Conservation (phyloP, 2,113 vertebrate species). For the Vombatus ursinus region DNA sequence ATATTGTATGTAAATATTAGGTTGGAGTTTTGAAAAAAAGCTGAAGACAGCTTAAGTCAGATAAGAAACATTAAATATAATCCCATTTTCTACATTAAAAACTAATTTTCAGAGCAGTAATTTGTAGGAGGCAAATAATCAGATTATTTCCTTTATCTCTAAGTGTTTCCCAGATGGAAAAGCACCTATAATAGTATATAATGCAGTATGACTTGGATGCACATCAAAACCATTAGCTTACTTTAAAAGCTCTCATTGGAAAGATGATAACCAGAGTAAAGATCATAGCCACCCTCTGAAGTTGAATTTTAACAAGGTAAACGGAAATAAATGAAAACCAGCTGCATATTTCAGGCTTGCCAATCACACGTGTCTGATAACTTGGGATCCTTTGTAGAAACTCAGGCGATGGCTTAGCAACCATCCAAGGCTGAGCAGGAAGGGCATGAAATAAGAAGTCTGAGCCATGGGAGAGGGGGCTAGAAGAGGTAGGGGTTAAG, state of each 20-base stretch:
- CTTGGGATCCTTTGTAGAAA: slow-evolving; percentile 20
- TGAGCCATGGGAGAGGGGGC: background rate
- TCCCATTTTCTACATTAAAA: slow-evolving; percentile 64
- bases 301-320: slow-evolving; percentile 65
- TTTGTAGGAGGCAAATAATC: slow-evolving; percentile 63
- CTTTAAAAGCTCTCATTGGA: slow-evolving; percentile 50
- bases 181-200: slow-evolving; percentile 3
- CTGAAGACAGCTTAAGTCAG: slow-evolving; percentile 46
- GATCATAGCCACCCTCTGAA: slow-evolving; percentile 58
- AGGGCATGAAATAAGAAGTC: background rate
- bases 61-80: slow-evolving; percentile 37
- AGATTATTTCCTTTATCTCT: slow-evolving; percentile 58
- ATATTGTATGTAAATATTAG: slow-evolving; percentile 24
- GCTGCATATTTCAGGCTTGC: slow-evolving; percentile 1
- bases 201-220: slow-evolving; percentile 18
- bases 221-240: slow-evolving; percentile 61
- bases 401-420: slow-evolving; percentile 4
- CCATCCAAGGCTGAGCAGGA: background rate
- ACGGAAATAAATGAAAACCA: slow-evolving; percentile 48
- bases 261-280: slow-evolving; percentile 56
- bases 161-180: slow-evolving; percentile 52
- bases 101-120: slow-evolving; percentile 42
- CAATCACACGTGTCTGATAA: slow-evolving; percentile 21
- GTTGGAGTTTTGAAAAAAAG: slow-evolving; percentile 21
- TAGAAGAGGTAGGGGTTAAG: background rate